These are phyloP conservation scores for Etheostoma perlongum DNA, from an alignment of 2,797 vertebrate genomes.

Conservation along the genomic window DNA sequence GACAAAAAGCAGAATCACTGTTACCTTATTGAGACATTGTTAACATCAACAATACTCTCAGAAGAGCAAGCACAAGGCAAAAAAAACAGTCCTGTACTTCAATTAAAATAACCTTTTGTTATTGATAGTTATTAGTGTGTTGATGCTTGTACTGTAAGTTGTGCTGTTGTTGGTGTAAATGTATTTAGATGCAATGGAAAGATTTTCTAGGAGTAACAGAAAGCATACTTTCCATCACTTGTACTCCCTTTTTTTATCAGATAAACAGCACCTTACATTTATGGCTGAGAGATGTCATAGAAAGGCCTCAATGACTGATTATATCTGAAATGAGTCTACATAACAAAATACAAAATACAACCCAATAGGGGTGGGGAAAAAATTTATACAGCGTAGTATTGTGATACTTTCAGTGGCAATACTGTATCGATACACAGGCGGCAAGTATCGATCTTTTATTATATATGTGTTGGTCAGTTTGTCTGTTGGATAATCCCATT, in stretches of 20 bases:
- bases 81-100: neutral
- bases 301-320: neutral
- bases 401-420: no score
- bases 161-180: neutral
- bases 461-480: no score
- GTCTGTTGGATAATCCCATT: no score
- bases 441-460: no score
- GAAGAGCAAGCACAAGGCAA: neutral
- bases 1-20: constrained; percentile 4
- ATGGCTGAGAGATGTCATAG: neutral
- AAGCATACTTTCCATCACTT: neutral
- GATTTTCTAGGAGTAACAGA: neutral
- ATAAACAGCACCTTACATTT: neutral
- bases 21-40: neutral
- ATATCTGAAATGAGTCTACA: neutral
- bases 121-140: neutral
- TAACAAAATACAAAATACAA: neutral
- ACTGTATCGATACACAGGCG: no score
- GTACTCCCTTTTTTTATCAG: neutral
- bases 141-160: neutral
- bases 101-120: no score
- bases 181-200: no score
- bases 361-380: no score
- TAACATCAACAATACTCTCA: neutral
- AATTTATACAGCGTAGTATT: no score